Base-by-base conservation (phyloP, 2,797 vertebrate genomes). In the Vespertilio murinus region DNA sequence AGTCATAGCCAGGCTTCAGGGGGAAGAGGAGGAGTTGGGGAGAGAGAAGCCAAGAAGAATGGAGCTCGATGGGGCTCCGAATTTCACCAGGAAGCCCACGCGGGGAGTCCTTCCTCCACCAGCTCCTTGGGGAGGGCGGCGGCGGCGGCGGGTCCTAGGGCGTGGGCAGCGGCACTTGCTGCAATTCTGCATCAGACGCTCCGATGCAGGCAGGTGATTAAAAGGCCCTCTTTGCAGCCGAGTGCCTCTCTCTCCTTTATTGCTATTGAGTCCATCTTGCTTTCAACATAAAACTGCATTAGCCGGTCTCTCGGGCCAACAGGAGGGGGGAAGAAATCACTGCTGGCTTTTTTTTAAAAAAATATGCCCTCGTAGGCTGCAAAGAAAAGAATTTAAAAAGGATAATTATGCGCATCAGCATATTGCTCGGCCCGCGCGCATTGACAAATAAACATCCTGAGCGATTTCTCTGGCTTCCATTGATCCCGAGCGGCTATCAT, bases 401-500 rank as follows among this genome's bases (percentile, higher is more conserved):
- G 64, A 38, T 65, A 93, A 95, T 96, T 94, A 86, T 40, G 69
- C 35, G 52, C 79, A 88, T 69, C 77, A 95, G 93, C 47, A 45
- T 25, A 88, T 22, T 64, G 89, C 75, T 80, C 91, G 33, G 45
- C 33, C 49, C 70, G 42, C 70, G 70, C 74, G 8, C n/a, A n/a
- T n/a, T 74, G 23, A n/a, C n/a, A n/a, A 7, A 78, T 77, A 90
- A 67, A 64, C 25, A 33, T 54, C 64, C 90, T 40, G 56, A 82
- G 93, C 54, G 49, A 61, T 79, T 85, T 79, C 16, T 87, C 91
- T 77, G 81, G 81, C 70, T 94, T 92, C 77, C 71, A 54, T 81
- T 92, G 94, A 94, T 94, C 77, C 94, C 93, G 77, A 11, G 33
- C 35, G 80, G 47, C 56, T 90, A 73, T 88, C 86, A 69, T 90